Evolutionary conservation across 2,797 vertebrate species (phyloP), one percentile per base, ranked within the genome.

Genomic region (Odontamblyopus rebecca): DNA sequence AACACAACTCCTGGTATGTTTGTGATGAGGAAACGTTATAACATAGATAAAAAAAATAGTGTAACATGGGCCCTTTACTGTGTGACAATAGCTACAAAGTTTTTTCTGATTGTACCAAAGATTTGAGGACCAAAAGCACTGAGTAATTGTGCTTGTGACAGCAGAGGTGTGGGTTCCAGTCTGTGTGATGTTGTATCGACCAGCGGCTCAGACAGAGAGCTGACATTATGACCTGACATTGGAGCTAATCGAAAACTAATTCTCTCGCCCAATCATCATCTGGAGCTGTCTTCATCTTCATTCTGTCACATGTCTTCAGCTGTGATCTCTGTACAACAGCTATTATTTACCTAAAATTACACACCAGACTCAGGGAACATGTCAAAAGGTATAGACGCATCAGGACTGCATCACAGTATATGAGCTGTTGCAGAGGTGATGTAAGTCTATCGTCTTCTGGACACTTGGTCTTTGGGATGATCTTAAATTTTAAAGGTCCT

Each of bases 171-270:
- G 80, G 85, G 75, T 85, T 85, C 78, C 89, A 88, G 81, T 83
- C 81, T 90, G 82, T 85, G 86, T 86, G 81, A 88, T 88, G 84
- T 78, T 74, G 85, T 91, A 92, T 92, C 87, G 90, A 91, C 90
- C 88, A 91, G 79, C 77, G 68, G 41, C 77, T 83, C 86, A 86
- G 89, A 85, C 85, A 77, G 64, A 83, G 77, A 80, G 82, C 82
- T 87, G 86, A 87, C 89, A 83, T 69, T 53, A 23, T 89, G 90
- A 90, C 88, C 90, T 80, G 85, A 86, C 87, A 89, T 73, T 70
- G 75, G 67, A 54, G 81, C 85, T 89, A 88, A 92, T 92, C 90
- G 89, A 92, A 91, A 91, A 85, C 87, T 91, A 90, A 90, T 92
- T 92, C 88, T 80, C 85, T 15, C 44, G 84, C 88, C 82, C 79